Evolutionary conservation across 1,140 invertebrate genomes (phyloP), one percentile per base, ranked within the genome.

Genomic region (Caenorhabditis inopinata): DNA sequence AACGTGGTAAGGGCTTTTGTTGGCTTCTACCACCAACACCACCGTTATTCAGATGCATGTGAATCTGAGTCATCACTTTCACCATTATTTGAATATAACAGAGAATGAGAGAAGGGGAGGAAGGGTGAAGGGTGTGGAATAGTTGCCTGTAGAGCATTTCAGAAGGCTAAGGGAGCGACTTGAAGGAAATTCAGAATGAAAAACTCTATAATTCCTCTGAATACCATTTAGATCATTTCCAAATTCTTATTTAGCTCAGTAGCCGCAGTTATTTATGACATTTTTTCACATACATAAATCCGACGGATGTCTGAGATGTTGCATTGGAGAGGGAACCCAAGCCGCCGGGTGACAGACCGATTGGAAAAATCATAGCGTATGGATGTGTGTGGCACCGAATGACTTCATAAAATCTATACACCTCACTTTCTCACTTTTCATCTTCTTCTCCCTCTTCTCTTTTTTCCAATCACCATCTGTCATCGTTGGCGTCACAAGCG

Each of bases 381-480:
- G 51, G 51, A 32, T 21, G 58, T 58, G 53, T 68, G 58, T 68
- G 58, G 58, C 58, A 68, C 58, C 32, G 27, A 68, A 68, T 68
- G 58, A 68, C 58, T 68, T 68, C 58, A 68, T 68, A 68, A 68
- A 68, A 68, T 68, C 58, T 68, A 68, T 68, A 68, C 58, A 68
- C 58, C 58, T 68, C 58, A 21, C 32, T 32, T 32, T 58, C 51
- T 58, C 27, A 32, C 27, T 32, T 58, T 18, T 68, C 32, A n/a
- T 32, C 51, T 32, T 32, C 16, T 14, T 32, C 16, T 68, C 38
- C 32, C 23, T 68, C 25, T 68, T 38, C 38, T 68, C 38, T 68
- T 68, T 68, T 25, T 25, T 12, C n/a, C 58, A 68, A 68, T 68
- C 58, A 68, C 32, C 58, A 68, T 68, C 58, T 68, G 58, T 68